Conservation (phyloP, 37 sponge, comb jelly and placozoan species). For the Aplysina aerophoba region DNA sequence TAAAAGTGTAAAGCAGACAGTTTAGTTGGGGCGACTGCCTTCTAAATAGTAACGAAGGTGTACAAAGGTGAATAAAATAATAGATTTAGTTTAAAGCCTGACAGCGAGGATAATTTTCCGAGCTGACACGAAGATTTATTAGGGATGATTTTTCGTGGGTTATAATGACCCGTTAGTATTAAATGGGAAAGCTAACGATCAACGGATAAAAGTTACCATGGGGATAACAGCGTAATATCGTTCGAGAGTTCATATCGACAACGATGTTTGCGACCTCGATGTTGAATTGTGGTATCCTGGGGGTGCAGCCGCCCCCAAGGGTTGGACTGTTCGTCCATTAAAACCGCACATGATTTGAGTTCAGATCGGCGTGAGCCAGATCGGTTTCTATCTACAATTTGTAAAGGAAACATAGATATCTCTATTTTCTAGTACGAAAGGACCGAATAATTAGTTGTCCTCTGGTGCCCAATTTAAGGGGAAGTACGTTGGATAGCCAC, state of each 20-base stretch:
- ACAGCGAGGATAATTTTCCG: slow-evolving; percentile 73
- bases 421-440: slow-evolving; percentile 80
- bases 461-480: slow-evolving; percentile 63
- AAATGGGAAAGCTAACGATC: slow-evolving; percentile 77
- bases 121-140: slow-evolving; percentile 62
- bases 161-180: slow-evolving; percentile 86
- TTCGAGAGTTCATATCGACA: slow-evolving; percentile 85
- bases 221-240: slow-evolving; percentile 97
- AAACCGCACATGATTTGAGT: slow-evolving; percentile 94
- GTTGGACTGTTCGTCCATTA: slow-evolving; percentile 92
- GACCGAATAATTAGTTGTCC: slow-evolving; percentile 75
- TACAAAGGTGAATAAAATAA: slow-evolving; percentile 64
- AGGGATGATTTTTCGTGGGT: slow-evolving; percentile 60
- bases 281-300: slow-evolving; percentile 94
- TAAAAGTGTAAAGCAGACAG: slow-evolving; percentile 74
- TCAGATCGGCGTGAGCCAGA: slow-evolving; percentile 90
- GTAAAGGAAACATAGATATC: slow-evolving; percentile 56
- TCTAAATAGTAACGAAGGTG: slow-evolving; percentile 91
- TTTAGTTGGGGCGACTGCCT: slow-evolving; percentile 92
- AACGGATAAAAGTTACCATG: slow-evolving; percentile 91
- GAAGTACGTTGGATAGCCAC: slow-evolving; percentile 66
- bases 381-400: slow-evolving; percentile 93
- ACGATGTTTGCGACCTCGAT: slow-evolving; percentile 96
- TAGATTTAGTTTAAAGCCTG: slow-evolving; percentile 66
- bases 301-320: slow-evolving; percentile 83